These are phyloP conservation scores for Gobio gobio DNA, from an alignment of 2,113 vertebrate genomes.

Conservation along the genomic window DNA sequence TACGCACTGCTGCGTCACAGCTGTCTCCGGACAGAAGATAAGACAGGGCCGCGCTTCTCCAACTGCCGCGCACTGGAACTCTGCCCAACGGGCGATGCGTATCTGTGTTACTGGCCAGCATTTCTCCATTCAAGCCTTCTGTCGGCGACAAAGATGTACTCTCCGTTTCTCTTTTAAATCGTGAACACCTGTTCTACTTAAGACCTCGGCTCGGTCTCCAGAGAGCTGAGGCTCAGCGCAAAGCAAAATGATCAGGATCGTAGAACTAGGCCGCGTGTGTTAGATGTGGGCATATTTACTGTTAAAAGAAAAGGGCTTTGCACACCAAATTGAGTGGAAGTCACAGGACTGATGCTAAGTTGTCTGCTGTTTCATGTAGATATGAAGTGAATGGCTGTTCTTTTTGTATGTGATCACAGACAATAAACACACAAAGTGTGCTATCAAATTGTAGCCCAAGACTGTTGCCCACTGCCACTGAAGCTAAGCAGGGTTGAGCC, in stretches of 20 bases:
- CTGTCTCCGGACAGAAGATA: constrained; percentile 86
- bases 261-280: not conserved
- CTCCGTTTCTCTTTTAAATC: constrained; percentile 25
- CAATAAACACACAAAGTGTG: not conserved
- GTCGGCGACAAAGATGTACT: constrained; percentile 46
- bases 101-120: constrained; percentile 73
- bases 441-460: no score
- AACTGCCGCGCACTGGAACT: constrained; percentile 81
- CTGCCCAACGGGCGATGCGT: constrained; percentile 72
- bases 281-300: constrained; percentile 13
- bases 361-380: not conserved
- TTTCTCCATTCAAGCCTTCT: constrained; percentile 54
- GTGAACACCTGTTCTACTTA: constrained; percentile 32
- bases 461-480: no score
- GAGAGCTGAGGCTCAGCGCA: constrained; percentile 13
- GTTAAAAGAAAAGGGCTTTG: constrained; percentile 13
- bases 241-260: not conserved
- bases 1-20: constrained; percentile 88
- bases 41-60: constrained; percentile 73
- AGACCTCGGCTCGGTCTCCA: not conserved
- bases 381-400: not conserved
- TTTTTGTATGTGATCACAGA: not conserved
- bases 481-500: no score
- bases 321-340: not conserved
- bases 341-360: not conserved